phyloP scores from a whole-genome alignment of 2,888 invertebrate genomes.

The Chalcis sispes region DNA sequence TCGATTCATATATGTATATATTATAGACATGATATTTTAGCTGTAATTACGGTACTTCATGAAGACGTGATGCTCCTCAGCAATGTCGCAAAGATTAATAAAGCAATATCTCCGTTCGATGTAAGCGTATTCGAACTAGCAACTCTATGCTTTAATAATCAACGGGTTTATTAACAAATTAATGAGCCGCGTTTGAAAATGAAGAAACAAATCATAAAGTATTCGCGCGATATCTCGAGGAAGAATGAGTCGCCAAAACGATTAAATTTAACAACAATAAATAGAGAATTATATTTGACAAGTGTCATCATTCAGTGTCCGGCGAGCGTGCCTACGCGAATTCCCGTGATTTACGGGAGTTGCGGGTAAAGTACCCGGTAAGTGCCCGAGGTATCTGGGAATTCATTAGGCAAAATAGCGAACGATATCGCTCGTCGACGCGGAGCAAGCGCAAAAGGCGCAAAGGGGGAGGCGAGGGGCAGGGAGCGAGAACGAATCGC shows the following conservation, averaged over 20 bases:
- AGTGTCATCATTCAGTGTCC: slow-evolving; percentile 48
- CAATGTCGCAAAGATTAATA: too few species aligned
- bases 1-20: too few species aligned
- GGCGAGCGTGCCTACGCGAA: slow-evolving; percentile 5
- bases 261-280: slow-evolving; percentile 51
- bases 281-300: slow-evolving; percentile 46
- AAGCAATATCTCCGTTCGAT: neutral
- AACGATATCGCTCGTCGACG: slow-evolving; percentile 46
- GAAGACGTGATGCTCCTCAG: too few species aligned
- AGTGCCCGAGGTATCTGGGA: slow-evolving; percentile 58
- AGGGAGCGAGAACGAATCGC: slow-evolving; percentile 3
- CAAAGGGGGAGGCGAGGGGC: neutral
- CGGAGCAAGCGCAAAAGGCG: neutral
- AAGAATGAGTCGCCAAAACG: slow-evolving; percentile 13
- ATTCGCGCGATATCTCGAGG: slow-evolving; percentile 14
- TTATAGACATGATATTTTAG: too few species aligned
- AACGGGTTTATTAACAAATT: slow-evolving; percentile 30
- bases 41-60: too few species aligned
- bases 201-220: slow-evolving; percentile 6
- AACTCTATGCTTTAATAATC: slow-evolving; percentile 3
- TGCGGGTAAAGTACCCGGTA: slow-evolving; percentile 52
- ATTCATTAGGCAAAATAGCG: slow-evolving; percentile 54
- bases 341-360: slow-evolving; percentile 43
- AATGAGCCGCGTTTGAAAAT: neutral
- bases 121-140: neutral